Base-by-base conservation (phyloP, 2,113 vertebrate species). In the Melanostigma gelatinosum region DNA sequence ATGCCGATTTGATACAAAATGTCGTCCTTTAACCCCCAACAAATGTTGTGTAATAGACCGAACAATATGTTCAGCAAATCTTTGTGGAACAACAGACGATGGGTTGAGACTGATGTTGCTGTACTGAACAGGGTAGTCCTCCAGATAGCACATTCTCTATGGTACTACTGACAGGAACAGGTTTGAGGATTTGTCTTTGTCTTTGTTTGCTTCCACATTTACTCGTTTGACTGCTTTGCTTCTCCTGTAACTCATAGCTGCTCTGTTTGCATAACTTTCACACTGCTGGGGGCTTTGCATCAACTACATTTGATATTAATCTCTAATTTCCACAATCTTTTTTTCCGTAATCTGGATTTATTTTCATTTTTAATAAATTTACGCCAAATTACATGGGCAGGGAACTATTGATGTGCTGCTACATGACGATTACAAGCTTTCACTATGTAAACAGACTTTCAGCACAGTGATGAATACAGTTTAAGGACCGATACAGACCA, bases 221-320 rank as follows among this genome's bases (percentile, higher is more conserved):
- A 64, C 81, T 57, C n/a, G 77, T 87, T 75, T 44, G 54, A 79
- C 76, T n/a, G 7, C 77, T 73, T 67, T 13, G 15, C 54, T 32
- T 74, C 66, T 40, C 8, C 67, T 24, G 1, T 73, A 71, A 60
- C 44, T 65, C 63, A n/a, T 0, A n/a, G 69, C 57, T 11, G 1
- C 60, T 60, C 4, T 79, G 42, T 67, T 77, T 83, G 55, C 69
- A n/a, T 72, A 69, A 20, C 24, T 58, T 38, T 72, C 24, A 34
- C 55, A 20, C 8, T 0, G 65, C 80, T 81, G 73, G 13, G 13
- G 42, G 76, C 27, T 24, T 38, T 46, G 44, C 52, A 66, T 73
- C 13, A 42, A 48, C 69, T n/a, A 6, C 38, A n/a, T 34, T 54
- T 52, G 16, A 79, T 46, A 63, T 67, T 3, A 2, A n/a, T 42